Percentiles rank a stretch among this genome's conserved stretches.
These are phyloP conservation scores for Pelecanus crispus DNA, from an alignment of 2,113 vertebrate genomes.

Conservation along the genomic window DNA sequence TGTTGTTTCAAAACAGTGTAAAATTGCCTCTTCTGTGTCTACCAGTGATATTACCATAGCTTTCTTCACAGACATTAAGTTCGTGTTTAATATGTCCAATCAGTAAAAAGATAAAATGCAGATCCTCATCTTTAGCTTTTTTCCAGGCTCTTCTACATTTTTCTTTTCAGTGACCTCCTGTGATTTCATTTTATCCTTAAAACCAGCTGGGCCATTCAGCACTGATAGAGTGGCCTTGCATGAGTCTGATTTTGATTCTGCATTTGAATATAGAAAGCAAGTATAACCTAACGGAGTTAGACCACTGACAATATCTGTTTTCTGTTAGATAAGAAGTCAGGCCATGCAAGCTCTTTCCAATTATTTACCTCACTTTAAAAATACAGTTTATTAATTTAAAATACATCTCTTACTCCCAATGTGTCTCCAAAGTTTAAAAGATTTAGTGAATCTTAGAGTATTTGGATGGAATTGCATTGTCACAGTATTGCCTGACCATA, in stretches of 20 bases:
- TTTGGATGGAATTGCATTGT: neutral
- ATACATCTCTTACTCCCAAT: neutral
- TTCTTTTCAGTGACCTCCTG: neutral
- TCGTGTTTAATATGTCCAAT: neutral
- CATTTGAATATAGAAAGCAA: neutral
- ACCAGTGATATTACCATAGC: neutral
- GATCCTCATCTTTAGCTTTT: neutral
- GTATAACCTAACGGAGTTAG: neutral
- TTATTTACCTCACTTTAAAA: neutral
- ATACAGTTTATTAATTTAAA: neutral
- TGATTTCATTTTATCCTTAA: neutral
- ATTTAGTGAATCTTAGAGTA: neutral
- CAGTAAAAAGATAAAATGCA: neutral
- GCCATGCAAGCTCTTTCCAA: neutral
- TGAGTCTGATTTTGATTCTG: neutral
- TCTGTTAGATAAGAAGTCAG: neutral
- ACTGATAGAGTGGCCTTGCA: neutral
- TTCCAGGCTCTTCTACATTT: neutral
- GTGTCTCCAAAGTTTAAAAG: neutral
- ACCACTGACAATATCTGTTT: neutral
- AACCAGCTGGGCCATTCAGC: neutral
- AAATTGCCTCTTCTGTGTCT: neutral
- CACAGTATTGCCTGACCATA: neutral
- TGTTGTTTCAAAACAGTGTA: neutral
- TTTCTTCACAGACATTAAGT: neutral